Evolutionary conservation across 2,888 invertebrate genomes (phyloP).

Genomic region (Aspidapion aeneum): DNA sequence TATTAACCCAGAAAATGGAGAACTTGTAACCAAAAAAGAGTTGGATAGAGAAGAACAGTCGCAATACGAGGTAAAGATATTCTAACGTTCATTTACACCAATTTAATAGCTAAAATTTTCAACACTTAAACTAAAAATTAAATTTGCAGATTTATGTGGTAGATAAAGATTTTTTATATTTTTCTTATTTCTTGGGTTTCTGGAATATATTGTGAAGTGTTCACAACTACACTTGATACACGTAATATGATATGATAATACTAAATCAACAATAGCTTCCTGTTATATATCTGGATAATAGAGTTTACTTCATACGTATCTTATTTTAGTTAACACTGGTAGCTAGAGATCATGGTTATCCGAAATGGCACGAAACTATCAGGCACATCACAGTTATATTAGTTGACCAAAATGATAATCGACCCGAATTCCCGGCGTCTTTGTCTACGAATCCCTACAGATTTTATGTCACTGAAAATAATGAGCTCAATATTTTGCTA

Average conservation of each 20-base stretch:
- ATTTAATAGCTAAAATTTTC: too few species aligned
- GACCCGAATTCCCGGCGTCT: slow-evolving; percentile 68
- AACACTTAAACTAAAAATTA: too few species aligned
- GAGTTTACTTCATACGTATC: too few species aligned
- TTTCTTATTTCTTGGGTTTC: too few species aligned
- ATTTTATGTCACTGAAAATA: slow-evolving; percentile 71
- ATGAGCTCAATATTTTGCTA: slow-evolving; percentile 58
- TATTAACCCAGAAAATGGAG: slow-evolving; percentile 75
- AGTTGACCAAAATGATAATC: slow-evolving; percentile 78
- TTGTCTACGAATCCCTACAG: slow-evolving; percentile 58
- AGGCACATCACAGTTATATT: slow-evolving; percentile 71
- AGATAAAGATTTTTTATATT: too few species aligned
- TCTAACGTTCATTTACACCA: too few species aligned
- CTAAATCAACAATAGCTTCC: too few species aligned
- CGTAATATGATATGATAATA: too few species aligned
- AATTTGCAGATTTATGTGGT: too few species aligned
- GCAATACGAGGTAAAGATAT: slow-evolving; percentile 60
- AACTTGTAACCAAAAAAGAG: slow-evolving; percentile 73
- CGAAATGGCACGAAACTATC: slow-evolving; percentile 74
- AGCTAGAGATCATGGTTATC: slow-evolving; percentile 79
- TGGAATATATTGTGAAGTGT: too few species aligned
- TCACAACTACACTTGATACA: too few species aligned
- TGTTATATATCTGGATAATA: too few species aligned
- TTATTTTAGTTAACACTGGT: slow-evolving; percentile 68
- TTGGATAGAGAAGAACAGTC: slow-evolving; percentile 73